Evolutionary conservation across 2,797 vertebrate genomes (phyloP), one percentile per base, ranked within the genome.

Genomic region (Alfaro cultratus): DNA sequence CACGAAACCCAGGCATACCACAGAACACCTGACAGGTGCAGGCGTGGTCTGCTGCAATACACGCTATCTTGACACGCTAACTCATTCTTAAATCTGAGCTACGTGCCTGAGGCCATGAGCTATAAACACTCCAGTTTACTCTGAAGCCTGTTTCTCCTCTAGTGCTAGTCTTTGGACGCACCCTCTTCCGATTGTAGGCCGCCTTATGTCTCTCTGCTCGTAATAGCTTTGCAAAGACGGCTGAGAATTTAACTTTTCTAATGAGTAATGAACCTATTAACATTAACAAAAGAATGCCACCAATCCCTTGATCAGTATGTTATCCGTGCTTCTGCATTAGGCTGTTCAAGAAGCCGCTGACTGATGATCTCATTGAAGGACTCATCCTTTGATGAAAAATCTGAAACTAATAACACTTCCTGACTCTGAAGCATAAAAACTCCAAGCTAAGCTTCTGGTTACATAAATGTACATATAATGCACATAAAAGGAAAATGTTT

Each of bases 21-120:
- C 88, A 75, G 79, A 95, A 92, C 94, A 96, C 95, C 95, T 96
- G 96, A 95, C 95, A 96, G 95, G 95, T 95, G 93, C 94, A 91
- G 96, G 96, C 93, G 95, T 96, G 95, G 95, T 93, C 90, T 90
- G 73, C 91, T 87, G 91, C 89, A 73, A 96, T 90, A 95, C 95
- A 95, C 94, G 94, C 93, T 93, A 94, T 91, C 95, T 96, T 96
- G 93, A 96, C 96, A 96, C 96, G 96, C 96, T 93, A 96, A 94
- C 94, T 96, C 96, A 96, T 96, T 96, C 96, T 96, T 95, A 96
- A 96, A 96, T 96, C 91, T 91, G 90, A 87, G 92, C 79, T 93
- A 90, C 82, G 31, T 91, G 95, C 95, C 93, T 90, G 76, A 72
- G 92, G 95, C 92, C 76, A 75, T 90, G 88, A 70, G 31, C 88